These are phyloP conservation scores for Mycteria americana DNA, from an alignment of 2,797 vertebrate species.

Conservation along the genomic window DNA sequence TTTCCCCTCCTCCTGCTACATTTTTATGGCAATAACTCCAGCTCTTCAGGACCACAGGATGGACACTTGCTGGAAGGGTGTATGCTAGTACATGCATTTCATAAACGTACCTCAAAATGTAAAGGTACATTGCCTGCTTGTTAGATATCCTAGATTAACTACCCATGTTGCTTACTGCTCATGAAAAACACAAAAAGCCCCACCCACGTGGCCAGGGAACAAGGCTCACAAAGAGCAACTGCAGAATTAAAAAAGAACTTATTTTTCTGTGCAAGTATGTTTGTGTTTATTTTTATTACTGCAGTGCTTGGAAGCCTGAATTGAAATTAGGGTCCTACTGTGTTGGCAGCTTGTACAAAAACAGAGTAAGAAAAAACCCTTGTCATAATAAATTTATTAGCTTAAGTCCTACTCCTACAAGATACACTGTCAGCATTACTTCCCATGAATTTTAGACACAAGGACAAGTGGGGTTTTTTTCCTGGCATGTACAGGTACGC, in stretches of 20 bases:
- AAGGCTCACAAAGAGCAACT: not conserved
- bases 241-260: not conserved
- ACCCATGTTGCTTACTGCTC: not conserved
- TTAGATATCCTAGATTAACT: not conserved
- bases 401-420: not conserved
- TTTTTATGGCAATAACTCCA: not conserved
- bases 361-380: not conserved
- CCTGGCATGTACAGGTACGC: not conserved
- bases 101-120: not conserved
- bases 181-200: not conserved
- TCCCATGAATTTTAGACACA: not conserved
- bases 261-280: not conserved
- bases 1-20: not conserved
- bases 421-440: not conserved
- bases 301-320: not conserved
- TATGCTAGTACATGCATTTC: too few relatives aligned
- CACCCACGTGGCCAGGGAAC: not conserved
- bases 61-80: not conserved
- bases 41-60: not conserved
- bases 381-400: not conserved
- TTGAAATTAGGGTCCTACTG: not conserved
- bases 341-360: not conserved
- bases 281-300: not conserved
- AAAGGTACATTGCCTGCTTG: not conserved
- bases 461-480: not conserved